These are phyloP conservation scores for Pantala flavescens DNA, from an alignment of 1,140 invertebrate genomes.

Conservation along the genomic window DNA sequence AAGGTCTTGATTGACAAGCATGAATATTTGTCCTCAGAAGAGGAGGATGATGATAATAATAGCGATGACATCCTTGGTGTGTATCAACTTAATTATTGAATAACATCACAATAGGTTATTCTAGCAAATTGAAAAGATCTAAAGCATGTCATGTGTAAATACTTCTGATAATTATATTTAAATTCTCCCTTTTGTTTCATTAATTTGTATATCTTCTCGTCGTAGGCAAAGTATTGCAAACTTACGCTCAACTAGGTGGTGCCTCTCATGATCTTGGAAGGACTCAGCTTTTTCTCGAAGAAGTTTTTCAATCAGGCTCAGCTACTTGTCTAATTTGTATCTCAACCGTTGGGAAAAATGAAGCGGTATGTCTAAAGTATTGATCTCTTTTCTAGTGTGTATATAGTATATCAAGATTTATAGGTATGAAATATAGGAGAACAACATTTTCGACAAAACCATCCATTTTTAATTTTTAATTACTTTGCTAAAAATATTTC, in stretches of 20 bases:
- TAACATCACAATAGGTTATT: conserved; percentile 8
- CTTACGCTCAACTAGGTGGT: conserved; percentile 35
- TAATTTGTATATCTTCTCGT: conserved; percentile 30
- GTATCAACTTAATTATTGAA: neutral
- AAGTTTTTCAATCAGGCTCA: conserved; percentile 62
- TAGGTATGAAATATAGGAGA: conserved; percentile 25
- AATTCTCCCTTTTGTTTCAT: conserved; percentile 22
- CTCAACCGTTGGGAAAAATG: conserved; percentile 67
- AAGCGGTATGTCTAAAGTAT: conserved; percentile 48
- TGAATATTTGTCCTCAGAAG: conserved; percentile 43
- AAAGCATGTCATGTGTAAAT: conserved; percentile 29
- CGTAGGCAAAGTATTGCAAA: conserved; percentile 32
- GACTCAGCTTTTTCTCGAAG: conserved; percentile 60
- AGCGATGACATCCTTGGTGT: conserved; percentile 40
- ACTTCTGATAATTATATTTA: conserved; percentile 25
- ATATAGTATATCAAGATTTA: conserved; percentile 12
- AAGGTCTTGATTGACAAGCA: neutral
- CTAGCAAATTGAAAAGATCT: conserved; percentile 13
- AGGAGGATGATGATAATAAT: conserved; percentile 45
- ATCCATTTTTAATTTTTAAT: neutral
- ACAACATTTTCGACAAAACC: conserved; percentile 19
- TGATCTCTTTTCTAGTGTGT: neutral
- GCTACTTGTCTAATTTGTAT: conserved; percentile 87
- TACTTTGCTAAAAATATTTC: no score
- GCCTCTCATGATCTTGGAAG: conserved; percentile 39